phyloP scores from a whole-genome alignment of 35 echinoderm and acorn worm species.

The Apostichopus parvimensis region DNA sequence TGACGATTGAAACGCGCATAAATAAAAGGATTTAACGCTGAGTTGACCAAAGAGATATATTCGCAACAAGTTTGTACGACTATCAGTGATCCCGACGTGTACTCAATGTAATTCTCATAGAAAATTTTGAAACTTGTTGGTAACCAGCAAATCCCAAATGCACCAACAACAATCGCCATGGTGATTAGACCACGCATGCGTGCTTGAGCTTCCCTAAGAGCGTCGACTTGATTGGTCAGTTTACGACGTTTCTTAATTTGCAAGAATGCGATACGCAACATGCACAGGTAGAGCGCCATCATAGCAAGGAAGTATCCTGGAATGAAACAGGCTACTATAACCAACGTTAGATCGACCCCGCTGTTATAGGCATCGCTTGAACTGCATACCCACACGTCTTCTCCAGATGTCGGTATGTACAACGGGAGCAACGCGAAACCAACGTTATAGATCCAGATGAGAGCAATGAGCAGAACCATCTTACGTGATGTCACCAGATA shows the following conservation, averaged over 20 bases:
- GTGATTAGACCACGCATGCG: neutral
- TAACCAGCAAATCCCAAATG: constrained; percentile 15
- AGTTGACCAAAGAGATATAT: constrained; percentile 1
- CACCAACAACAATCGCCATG: constrained; percentile 11
- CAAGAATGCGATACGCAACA: neutral
- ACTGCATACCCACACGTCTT: neutral
- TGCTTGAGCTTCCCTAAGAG: neutral
- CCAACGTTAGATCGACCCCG: neutral
- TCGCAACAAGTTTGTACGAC: neutral
- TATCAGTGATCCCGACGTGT: neutral
- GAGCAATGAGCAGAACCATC: neutral
- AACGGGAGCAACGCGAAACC: constrained; percentile 9
- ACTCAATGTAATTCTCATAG: neutral
- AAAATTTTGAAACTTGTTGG: neutral
- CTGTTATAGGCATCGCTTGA: neutral
- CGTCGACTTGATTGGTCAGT: neutral
- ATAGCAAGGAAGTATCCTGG: neutral
- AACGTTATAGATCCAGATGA: constrained; percentile 19
- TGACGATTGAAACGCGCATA: neutral
- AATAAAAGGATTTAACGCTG: neutral
- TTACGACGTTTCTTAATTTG: neutral
- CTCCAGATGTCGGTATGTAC: neutral
- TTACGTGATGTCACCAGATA: neutral
- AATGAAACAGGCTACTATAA: neutral
- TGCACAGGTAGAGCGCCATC: neutral